Evolutionary conservation across 2,888 invertebrate species (phyloP), one percentile per base, ranked within the genome.

Genomic region (Dryobota labecula): DNA sequence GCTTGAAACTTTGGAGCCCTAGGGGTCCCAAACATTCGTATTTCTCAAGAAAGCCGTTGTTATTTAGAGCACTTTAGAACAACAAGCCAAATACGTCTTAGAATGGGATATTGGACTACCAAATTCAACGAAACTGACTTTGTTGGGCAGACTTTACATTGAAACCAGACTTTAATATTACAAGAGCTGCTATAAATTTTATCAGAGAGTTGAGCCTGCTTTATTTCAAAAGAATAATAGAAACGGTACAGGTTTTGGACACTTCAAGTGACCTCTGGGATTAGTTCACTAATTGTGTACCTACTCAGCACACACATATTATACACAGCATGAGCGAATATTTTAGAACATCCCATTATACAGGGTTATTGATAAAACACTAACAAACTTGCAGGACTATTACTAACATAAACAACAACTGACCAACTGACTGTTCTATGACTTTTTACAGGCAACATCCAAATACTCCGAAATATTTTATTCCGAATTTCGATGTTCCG

Each of bases 1-100:
- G 79, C 79, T 84, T 73, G 70, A 85, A 87, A 86, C 73, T 87
- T 86, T 57, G 56, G 66, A 81, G 78, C 81, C 84, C 83, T 82
- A 77, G 64, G 80, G 85, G 77, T 80, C 72, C 53, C 49, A 60
- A 83, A 74, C 80, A 78, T 80, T 82, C 72, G 78, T 71, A 78
- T 82, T 83, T 84, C 78, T 70, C 75, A 67, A 70, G 65, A 80
- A 85, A 75, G 70, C 70, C 78, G 47, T 77, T 76, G 80, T 78
- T 85, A 74, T 74, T 78, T 82, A 73, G 68, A 81, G 79, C 81
- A 76, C 73, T 74, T 78, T 82, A 73, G 68, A 81, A 80, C 81
- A 76, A 78, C 76, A 76, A 79, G 65, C 69, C 71, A 78, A 67
- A 78, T 73, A 65, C 68, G 75, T 62, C 65, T 71, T 54, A 73